These are phyloP conservation scores for Empidonax alnorum DNA, from an alignment of 2,113 vertebrate species.

Conservation along the genomic window DNA sequence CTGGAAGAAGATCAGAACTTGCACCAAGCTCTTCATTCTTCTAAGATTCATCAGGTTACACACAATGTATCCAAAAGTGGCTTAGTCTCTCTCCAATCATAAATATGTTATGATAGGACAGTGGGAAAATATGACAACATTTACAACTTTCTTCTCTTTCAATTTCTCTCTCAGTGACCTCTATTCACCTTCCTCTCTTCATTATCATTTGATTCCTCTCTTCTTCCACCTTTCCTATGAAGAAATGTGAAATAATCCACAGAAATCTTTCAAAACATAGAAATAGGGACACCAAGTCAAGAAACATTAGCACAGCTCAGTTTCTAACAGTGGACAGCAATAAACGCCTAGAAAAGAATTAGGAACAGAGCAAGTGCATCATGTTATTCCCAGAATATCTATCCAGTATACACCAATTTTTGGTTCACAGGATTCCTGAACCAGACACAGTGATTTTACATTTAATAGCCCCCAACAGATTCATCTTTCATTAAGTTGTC, in stretches of 20 bases:
- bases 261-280: not conserved
- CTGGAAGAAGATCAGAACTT: not conserved
- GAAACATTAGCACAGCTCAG: not conserved
- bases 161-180: not conserved
- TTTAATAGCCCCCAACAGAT: not conserved
- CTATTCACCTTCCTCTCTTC: not conserved
- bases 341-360: not conserved
- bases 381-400: not conserved
- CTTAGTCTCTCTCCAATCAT: not conserved
- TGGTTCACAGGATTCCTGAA: slow-evolving; percentile 23
- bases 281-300: not conserved
- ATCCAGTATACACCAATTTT: not conserved
- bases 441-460: not conserved
- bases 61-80: not conserved
- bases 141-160: not conserved
- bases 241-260: not conserved
- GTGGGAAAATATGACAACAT: not conserved
- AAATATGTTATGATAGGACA: not conserved
- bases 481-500: slow-evolving; percentile 11
- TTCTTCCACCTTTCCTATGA: not conserved
- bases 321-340: not conserved
- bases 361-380: not conserved
- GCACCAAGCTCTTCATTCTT: not conserved
- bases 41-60: not conserved
- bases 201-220: not conserved